These are phyloP conservation scores for Macrotis lagotis DNA, from an alignment of 2,113 vertebrate genomes.

Conservation along the genomic window DNA sequence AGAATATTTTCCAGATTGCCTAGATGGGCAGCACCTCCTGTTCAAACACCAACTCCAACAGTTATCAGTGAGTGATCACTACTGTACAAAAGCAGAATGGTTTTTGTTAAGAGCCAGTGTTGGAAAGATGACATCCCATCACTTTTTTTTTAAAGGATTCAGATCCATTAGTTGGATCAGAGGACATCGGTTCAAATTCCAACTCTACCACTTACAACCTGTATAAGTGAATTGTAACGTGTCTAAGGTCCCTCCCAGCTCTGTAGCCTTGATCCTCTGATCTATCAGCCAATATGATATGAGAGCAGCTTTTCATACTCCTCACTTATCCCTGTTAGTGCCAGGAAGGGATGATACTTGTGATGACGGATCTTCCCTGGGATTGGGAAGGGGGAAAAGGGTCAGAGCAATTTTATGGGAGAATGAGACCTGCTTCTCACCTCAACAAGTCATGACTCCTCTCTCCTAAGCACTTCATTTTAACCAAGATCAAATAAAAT, in stretches of 20 bases:
- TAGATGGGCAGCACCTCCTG: constrained; percentile 24
- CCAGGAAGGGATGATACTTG: constrained; percentile 27
- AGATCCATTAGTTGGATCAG: no score
- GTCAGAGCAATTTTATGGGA: constrained; percentile 18
- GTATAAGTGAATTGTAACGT: no score
- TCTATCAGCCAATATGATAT: no score
- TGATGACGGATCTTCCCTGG: constrained; percentile 26
- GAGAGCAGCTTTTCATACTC: no score
- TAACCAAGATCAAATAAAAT: constrained; percentile 14
- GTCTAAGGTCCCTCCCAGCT: no score
- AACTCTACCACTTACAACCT: no score
- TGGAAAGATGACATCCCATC: constrained; percentile 9
- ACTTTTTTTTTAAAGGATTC: no score
- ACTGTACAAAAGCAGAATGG: constrained; percentile 28
- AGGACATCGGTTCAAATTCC: no score
- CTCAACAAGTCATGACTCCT: constrained; percentile 14
- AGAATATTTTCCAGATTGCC: constrained; percentile 60
- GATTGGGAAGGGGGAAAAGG: no score
- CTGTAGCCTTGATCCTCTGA: no score
- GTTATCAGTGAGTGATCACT: constrained; percentile 27
- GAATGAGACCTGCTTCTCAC: not conserved
- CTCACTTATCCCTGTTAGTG: no score
- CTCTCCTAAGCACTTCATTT: not conserved
- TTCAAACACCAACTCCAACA: constrained; percentile 43
- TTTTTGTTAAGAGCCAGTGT: constrained; percentile 46